Percentiles rank a stretch among this genome's conserved stretches.
Evolutionary conservation across 2,113 vertebrate species (phyloP).

Genomic region (Salvelinus alpinus): DNA sequence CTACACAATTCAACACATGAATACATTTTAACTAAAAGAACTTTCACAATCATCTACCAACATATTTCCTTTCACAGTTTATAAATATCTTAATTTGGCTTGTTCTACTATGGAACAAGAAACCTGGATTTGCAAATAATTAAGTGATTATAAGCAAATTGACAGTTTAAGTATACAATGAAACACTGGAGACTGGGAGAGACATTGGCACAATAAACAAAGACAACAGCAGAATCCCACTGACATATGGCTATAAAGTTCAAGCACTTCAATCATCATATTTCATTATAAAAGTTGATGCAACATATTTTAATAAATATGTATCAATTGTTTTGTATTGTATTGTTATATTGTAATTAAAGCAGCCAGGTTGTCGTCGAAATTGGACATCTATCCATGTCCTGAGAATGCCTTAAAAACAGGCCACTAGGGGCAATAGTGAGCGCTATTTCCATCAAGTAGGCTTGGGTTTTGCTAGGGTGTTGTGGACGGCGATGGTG

Average conservation of each 20-base stretch:
- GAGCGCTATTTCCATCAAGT: no score
- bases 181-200: slow-evolving; percentile 24
- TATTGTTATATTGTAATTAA: not conserved
- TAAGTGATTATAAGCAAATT: slow-evolving; percentile 53
- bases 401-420: no score
- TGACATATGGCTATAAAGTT: not conserved
- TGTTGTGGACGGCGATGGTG: no score
- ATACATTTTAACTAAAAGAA: no score
- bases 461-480: no score
- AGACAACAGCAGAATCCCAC: not conserved
- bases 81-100: slow-evolving; percentile 9
- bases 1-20: no score
- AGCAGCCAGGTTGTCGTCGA: not conserved
- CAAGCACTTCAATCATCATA: not conserved
- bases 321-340: not conserved
- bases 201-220: slow-evolving; percentile 5
- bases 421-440: no score
- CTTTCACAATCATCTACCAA: not conserved
- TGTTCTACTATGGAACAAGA: slow-evolving; percentile 34
- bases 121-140: slow-evolving; percentile 37
- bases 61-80: slow-evolving; percentile 4
- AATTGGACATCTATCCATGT: no score
- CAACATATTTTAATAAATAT: not conserved
- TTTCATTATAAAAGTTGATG: not conserved
- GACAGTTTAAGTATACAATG: slow-evolving; percentile 15